Percentiles rank a stretch among this genome's conserved stretches.
These are phyloP conservation scores for Phymastichus coffea DNA, from an alignment of 1,140 invertebrate genomes.

Conservation along the genomic window DNA sequence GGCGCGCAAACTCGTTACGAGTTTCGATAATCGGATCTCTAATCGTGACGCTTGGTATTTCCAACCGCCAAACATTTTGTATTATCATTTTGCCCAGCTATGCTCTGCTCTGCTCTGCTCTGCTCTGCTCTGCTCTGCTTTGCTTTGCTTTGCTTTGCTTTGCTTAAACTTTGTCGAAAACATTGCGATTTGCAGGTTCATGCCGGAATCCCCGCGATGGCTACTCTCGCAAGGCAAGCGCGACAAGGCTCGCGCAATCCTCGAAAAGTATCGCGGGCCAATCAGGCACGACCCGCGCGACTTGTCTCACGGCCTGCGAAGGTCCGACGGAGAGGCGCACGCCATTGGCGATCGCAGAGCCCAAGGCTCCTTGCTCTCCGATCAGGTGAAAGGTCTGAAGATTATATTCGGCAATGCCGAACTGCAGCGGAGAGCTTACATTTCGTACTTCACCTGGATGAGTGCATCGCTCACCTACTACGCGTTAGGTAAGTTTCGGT, in stretches of 20 bases:
- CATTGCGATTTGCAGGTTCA: no score
- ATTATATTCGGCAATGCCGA: conserved; percentile 36
- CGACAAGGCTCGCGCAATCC: conserved; percentile 41
- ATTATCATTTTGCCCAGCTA: no score
- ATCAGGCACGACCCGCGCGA: background rate
- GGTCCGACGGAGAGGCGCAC: background rate
- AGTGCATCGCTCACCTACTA: conserved; percentile 58
- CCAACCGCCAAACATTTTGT: no score
- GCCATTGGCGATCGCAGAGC: background rate
- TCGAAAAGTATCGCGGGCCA: conserved; percentile 30
- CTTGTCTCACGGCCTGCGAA: background rate
- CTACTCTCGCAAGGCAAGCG: conserved; percentile 46
- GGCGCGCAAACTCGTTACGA: no score
- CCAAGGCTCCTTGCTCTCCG: background rate
- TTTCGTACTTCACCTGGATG: conserved; percentile 50
- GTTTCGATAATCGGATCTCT: no score
- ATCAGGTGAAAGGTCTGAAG: conserved; percentile 23
- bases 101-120: no score
- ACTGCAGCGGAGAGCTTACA: conserved; percentile 38
- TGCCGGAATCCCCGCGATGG: conserved; percentile 58
- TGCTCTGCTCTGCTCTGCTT: no score
- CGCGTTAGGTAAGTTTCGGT: conserved; percentile 41
- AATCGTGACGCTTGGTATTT: no score
- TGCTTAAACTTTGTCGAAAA: no score
- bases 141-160: no score